Conservation (phyloP, 2,797 vertebrate species). For the Paguma larvata region DNA sequence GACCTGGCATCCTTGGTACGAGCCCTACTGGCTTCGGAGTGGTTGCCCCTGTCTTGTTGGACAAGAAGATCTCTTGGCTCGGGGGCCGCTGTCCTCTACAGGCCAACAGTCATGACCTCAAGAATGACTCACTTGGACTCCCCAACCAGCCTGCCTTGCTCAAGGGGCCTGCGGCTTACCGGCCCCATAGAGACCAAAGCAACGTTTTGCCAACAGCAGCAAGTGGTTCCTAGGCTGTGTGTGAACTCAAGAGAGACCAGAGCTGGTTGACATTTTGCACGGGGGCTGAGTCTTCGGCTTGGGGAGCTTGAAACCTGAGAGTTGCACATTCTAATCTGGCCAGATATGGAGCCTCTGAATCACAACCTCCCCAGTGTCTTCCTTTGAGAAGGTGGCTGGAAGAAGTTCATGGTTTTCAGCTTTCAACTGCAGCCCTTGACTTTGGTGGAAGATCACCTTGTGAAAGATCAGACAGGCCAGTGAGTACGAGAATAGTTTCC, state of each 20-base stretch:
- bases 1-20: neutral
- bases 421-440: neutral
- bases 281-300: neutral
- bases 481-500: neutral
- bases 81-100: neutral
- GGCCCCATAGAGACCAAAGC: neutral
- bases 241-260: neutral
- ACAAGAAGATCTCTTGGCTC: neutral
- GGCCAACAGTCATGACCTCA: neutral
- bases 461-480: neutral
- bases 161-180: neutral
- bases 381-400: neutral
- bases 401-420: slow-evolving; percentile 16
- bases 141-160: neutral
- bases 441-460: neutral
- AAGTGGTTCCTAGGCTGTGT: neutral
- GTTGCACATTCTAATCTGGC: neutral
- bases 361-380: neutral
- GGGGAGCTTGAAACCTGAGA: neutral
- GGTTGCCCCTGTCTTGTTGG: neutral
- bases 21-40: neutral
- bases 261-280: slow-evolving; percentile 10
- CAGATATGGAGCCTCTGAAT: slow-evolving; percentile 39
- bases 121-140: neutral
- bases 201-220: neutral